Conservation (phyloP, 2,113 vertebrate genomes). For the Hemichromis elongatus region DNA sequence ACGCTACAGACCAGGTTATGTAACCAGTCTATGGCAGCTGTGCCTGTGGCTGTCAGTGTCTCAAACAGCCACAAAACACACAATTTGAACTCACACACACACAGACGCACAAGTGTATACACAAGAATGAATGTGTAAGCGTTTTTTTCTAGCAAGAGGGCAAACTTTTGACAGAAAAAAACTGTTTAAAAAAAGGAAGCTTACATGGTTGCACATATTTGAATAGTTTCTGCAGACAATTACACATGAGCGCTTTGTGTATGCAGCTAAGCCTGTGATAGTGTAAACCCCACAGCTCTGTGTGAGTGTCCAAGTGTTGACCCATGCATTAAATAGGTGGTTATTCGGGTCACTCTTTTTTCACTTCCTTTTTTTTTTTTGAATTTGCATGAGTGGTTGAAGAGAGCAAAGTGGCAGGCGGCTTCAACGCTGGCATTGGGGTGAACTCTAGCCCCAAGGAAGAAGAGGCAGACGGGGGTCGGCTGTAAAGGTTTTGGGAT, state of each 20-base stretch:
- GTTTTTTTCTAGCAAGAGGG: not conserved
- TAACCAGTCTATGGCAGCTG: constrained; percentile 67
- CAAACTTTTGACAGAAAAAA: not conserved
- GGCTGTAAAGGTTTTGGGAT: constrained; percentile 25
- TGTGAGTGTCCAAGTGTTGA: not conserved
- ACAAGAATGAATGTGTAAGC: not conserved
- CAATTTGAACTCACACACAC: not conserved
- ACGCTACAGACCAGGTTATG: constrained; percentile 62
- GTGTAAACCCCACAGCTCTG: not conserved
- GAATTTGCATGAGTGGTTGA: not conserved
- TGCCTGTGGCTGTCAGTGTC: constrained; percentile 52
- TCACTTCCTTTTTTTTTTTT: not conserved
- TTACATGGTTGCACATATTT: not conserved
- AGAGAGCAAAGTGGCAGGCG: not conserved
- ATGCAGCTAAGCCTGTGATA: not conserved
- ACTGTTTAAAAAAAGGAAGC: not conserved
- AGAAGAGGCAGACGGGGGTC: not conserved
- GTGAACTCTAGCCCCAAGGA: constrained; percentile 11
- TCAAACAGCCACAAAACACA: constrained; percentile 20
- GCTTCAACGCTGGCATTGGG: not conserved
- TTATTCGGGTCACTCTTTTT: not conserved
- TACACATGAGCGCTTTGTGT: constrained; percentile 3
- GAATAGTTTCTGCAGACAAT: not conserved
- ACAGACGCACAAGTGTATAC: not conserved
- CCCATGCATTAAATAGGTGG: not conserved